phyloP scores from a whole-genome alignment of 2,888 invertebrate species.

The Malacosoma neustria region DNA sequence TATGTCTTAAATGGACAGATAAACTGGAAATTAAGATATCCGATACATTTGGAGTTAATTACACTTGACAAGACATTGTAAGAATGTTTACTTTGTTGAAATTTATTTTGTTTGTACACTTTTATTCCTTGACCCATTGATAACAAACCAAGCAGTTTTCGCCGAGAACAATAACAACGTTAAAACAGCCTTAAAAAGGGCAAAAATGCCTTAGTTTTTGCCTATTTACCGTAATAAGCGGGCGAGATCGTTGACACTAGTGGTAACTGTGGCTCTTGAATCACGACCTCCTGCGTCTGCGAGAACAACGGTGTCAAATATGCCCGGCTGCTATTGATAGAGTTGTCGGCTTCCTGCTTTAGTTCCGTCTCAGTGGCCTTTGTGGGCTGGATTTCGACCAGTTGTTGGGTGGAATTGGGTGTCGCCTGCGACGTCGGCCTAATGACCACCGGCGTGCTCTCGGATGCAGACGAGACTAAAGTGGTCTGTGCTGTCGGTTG shows the following conservation, averaged over 20 bases:
- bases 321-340: neutral
- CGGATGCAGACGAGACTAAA: constrained; percentile 1
- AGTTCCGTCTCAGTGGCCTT: neutral
- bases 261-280: constrained; percentile 8
- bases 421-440: constrained; percentile 3
- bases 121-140: neutral
- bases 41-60: neutral
- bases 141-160: neutral
- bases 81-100: too few relatives aligned
- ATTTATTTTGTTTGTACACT: too few relatives aligned
- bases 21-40: neutral
- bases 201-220: neutral
- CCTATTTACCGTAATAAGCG: constrained; percentile 11
- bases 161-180: neutral
- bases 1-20: neutral
- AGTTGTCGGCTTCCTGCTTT: neutral
- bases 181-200: neutral
- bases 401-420: constrained; percentile 14
- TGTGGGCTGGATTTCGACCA: neutral
- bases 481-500: constrained; percentile 6
- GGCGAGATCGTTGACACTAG: constrained; percentile 30
- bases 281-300: constrained; percentile 9
- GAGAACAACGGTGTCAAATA: neutral
- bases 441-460: neutral
- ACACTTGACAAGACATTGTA: too few relatives aligned